phyloP scores from a whole-genome alignment of 2,797 vertebrate genomes.

The Microcaecilia unicolor region DNA sequence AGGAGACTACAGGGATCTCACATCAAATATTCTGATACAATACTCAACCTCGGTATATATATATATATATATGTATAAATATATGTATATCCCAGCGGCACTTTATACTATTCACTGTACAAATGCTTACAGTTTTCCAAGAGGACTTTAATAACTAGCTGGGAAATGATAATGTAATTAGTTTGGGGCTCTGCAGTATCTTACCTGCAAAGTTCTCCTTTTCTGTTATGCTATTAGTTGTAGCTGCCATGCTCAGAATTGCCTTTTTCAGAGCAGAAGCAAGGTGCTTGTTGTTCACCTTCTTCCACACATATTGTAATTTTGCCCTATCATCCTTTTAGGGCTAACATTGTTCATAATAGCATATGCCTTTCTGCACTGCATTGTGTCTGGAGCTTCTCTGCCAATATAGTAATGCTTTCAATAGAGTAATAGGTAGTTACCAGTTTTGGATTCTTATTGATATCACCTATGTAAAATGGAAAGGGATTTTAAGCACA shows the following conservation, averaged over 20 bases:
- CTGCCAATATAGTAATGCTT: slow-evolving; percentile 97
- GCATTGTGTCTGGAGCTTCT: slow-evolving; percentile 95
- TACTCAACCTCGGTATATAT: slow-evolving; percentile 79
- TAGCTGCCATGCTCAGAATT: slow-evolving; percentile 87
- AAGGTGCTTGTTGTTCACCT: slow-evolving; percentile 84
- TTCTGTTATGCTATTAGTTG: slow-evolving; percentile 79
- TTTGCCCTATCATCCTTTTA: slow-evolving; percentile 66
- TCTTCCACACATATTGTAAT: slow-evolving; percentile 78
- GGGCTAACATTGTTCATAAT: slow-evolving; percentile 76
- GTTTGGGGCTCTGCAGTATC: slow-evolving; percentile 64
- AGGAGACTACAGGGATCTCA: slow-evolving; percentile 88
- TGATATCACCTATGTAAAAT: slow-evolving; percentile 86
- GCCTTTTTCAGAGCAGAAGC: slow-evolving; percentile 87
- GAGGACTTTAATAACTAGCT: slow-evolving; percentile 64
- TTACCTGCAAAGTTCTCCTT: slow-evolving; percentile 60
- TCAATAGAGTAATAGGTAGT: slow-evolving; percentile 96
- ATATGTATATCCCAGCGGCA: slow-evolving; percentile 89
- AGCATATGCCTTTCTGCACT: slow-evolving; percentile 83
- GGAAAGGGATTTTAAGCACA: slow-evolving; percentile 97
- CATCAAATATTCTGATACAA: slow-evolving; percentile 75
- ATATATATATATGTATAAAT: slow-evolving; percentile 73
- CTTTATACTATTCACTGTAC: slow-evolving; percentile 98
- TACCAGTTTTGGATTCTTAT: slow-evolving; percentile 90
- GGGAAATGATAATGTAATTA: slow-evolving; percentile 65
- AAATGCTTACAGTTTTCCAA: slow-evolving; percentile 78